A percentile compares a stretch with the other conserved stretches of the same genome.
Conservation (phyloP, 2,888 invertebrate genomes). For the Epinotia bilunana region DNA sequence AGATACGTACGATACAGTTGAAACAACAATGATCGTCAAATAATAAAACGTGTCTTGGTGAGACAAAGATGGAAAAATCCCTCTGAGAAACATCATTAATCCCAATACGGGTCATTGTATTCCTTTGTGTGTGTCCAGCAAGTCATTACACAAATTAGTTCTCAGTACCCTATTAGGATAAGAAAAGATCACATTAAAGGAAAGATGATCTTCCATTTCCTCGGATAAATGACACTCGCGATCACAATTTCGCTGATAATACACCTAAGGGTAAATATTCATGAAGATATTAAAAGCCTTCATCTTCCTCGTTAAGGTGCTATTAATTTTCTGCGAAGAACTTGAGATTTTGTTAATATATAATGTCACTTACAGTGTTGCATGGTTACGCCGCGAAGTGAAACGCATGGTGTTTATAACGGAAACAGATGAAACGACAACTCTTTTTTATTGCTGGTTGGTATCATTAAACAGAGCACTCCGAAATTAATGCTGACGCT, state of each 20-base stretch:
- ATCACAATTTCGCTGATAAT: constrained; percentile 32
- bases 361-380: constrained; percentile 33
- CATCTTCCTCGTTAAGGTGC: constrained; percentile 32
- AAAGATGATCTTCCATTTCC: constrained; percentile 11
- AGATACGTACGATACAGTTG: neutral
- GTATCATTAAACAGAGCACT: constrained; percentile 48
- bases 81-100: constrained; percentile 24
- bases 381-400: constrained; percentile 21
- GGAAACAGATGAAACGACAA: constrained; percentile 32
- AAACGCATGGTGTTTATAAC: constrained; percentile 34
- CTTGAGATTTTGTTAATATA: constrained; percentile 8
- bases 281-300: constrained; percentile 26
- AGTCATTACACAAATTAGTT: constrained; percentile 39
- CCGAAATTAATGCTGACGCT: constrained; percentile 61
- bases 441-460: constrained; percentile 28
- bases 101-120: constrained; percentile 37
- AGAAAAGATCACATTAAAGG: constrained; percentile 36
- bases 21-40: neutral
- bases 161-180: constrained; percentile 6
- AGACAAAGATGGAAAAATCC: constrained; percentile 11
- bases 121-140: constrained; percentile 39
- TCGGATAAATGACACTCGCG: constrained; percentile 12
- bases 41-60: constrained; percentile 5
- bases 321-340: constrained; percentile 32
- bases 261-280: constrained; percentile 31